Base-by-base conservation (phyloP, 2,113 vertebrate genomes). In the Paedocypris sp. region DNA sequence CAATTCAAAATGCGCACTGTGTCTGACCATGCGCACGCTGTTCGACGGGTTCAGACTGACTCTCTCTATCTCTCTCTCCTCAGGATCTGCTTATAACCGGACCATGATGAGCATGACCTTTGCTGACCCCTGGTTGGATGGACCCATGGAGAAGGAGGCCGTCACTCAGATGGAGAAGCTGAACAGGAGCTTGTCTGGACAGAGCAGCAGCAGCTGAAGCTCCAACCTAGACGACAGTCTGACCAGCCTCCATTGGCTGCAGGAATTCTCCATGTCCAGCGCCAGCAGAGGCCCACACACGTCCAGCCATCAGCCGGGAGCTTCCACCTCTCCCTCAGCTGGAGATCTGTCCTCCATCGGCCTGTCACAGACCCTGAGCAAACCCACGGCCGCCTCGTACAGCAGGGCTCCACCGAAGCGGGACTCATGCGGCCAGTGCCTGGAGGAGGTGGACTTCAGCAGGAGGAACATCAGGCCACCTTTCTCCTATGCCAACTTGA, bases 171-270 rank as follows among this genome's bases (percentile, higher is more conserved):
- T 22, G 0, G 82, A 88, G 66, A 65, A 87, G 60, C 68, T 87
- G 72, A 89, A 89, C 1, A 3, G 46, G 29, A 29, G 39, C 31
- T 53, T 15, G 11, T 25, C 12, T n/a, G n/a, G 23, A 19, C 15
- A 18, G 36, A 46, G 11, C 60, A 15, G 1, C 62, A 79, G 79
- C 75, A 83, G 74, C 75, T 73, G 80, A 63, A 71, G 80, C 0
- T 54, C 80, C 4, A 77, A 70, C 64, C 78, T 91, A 76, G 92
- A 94, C 2, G 93, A 98, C 86, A 97, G 92, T 75, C 80, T 96
- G 69, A 93, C 92, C 67, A 96, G 89, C 78, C 89, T 98, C 49
- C 89, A 92, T 76, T 97, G 93, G 94, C 88, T 98, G 47, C 88
- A 90, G 77, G 92, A 95, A 63, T 97, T 95, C 81, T 93, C 90